Conservation (phyloP, 2,888 invertebrate species). For the Drosophila mercatorum region DNA sequence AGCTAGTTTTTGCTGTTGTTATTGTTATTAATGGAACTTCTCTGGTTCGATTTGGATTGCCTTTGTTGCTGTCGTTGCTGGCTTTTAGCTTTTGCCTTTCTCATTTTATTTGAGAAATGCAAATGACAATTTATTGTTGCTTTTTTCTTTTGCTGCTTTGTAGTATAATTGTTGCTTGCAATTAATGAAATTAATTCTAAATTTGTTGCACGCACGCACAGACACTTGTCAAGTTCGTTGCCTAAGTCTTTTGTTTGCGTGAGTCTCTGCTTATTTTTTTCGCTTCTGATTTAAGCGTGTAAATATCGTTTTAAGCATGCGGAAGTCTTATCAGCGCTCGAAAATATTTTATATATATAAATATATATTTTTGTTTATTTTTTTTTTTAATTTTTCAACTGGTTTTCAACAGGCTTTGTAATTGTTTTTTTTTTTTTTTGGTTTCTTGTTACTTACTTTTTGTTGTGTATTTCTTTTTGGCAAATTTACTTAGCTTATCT, state of each 20-base stretch:
- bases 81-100: constrained; percentile 62
- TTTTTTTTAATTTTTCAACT: constrained; percentile 57
- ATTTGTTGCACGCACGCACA: constrained; percentile 46
- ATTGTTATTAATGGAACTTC: constrained; percentile 60
- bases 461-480: constrained; percentile 40
- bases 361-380: constrained; percentile 16
- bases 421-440: constrained; percentile 20
- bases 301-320: constrained; percentile 72
- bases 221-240: constrained; percentile 60
- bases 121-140: constrained; percentile 38
- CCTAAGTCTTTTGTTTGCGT: constrained; percentile 72
- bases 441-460: constrained; percentile 51
- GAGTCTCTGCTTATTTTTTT: constrained; percentile 46
- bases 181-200: constrained; percentile 64
- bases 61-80: constrained; percentile 14
- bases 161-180: constrained; percentile 62
- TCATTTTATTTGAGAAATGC: constrained; percentile 58
- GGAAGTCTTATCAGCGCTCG: constrained; percentile 73
- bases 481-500: constrained; percentile 38
- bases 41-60: constrained; percentile 30
- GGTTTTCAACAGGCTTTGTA: constrained; percentile 47
- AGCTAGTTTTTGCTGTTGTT: constrained; percentile 57
- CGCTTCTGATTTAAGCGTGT: constrained; percentile 59
- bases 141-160: constrained; percentile 31
- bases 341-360: constrained; percentile 13